These are phyloP conservation scores for Galeopsomyia nigrocyanea DNA, from an alignment of 2,888 invertebrate species.

Conservation along the genomic window DNA sequence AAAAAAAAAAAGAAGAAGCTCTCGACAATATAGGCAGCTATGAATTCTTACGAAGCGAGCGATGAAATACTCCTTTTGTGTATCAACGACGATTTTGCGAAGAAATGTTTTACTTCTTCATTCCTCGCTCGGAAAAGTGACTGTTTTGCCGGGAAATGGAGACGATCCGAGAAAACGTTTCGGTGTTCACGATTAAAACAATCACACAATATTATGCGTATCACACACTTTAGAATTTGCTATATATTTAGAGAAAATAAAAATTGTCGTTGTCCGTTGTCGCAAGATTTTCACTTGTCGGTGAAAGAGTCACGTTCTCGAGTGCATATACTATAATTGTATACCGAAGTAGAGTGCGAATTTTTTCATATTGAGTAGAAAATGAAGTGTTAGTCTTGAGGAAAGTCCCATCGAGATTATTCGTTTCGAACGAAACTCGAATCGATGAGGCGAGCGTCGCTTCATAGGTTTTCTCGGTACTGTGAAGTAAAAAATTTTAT, in stretches of 20 bases:
- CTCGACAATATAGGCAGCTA: conserved; percentile 33
- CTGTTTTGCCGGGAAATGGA: too few species aligned
- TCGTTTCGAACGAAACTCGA: not conserved
- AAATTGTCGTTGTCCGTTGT: too few species aligned
- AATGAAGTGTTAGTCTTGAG: conserved; percentile 4
- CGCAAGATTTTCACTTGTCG: too few species aligned
- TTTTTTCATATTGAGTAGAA: conserved; percentile 35
- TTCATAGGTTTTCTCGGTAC: conserved; percentile 21
- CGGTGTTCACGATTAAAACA: too few species aligned
- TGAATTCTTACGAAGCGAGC: conserved; percentile 6
- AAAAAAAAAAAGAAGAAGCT: not conserved
- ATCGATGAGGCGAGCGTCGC: conserved; percentile 1
- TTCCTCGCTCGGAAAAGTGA: conserved; percentile 28
- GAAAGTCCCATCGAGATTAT: conserved; percentile 1
- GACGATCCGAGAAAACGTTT: too few species aligned
- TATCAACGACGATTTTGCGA: conserved; percentile 3
- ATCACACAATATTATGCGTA: too few species aligned
- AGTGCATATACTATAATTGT: conserved; percentile 13
- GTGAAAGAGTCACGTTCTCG: too few species aligned
- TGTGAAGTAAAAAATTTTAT: conserved; percentile 13
- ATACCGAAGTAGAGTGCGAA: conserved; percentile 37
- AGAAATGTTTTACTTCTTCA: conserved; percentile 40
- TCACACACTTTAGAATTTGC: too few species aligned
- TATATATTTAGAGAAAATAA: too few species aligned
- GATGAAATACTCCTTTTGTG: conserved; percentile 34